phyloP scores from a whole-genome alignment of 2,888 invertebrate genomes.

The Drosophila mercatorum region DNA sequence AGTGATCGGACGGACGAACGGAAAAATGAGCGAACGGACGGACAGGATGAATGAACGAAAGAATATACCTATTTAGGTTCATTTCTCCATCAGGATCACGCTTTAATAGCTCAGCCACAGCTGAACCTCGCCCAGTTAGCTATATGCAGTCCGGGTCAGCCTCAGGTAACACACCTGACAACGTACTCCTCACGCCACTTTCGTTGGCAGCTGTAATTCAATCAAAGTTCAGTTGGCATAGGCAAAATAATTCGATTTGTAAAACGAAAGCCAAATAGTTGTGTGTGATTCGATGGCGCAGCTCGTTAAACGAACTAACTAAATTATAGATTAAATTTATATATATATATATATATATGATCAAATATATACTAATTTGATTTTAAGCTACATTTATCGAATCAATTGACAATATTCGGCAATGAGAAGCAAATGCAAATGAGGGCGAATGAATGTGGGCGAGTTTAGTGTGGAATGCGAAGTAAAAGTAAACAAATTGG shows the following conservation, averaged over 20 bases:
- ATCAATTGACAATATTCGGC: slow-evolving; percentile 7
- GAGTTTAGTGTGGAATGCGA: slow-evolving; percentile 12
- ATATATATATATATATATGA: not conserved
- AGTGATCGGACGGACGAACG: too few relatives aligned
- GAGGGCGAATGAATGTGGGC: slow-evolving; percentile 11
- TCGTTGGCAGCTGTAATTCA: not conserved
- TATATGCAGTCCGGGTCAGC: too few relatives aligned
- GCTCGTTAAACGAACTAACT: not conserved
- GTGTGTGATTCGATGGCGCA: not conserved
- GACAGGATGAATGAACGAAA: not conserved
- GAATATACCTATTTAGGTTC: not conserved
- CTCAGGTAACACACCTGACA: not conserved
- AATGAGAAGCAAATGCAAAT: not conserved
- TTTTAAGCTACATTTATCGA: slow-evolving; percentile 21
- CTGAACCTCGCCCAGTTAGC: not conserved
- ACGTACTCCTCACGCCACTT: not conserved
- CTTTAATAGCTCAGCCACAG: not conserved
- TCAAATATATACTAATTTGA: not conserved
- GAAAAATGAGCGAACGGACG: not conserved
- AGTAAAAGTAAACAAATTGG: slow-evolving; percentile 33
- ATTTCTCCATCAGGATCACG: too few relatives aligned
- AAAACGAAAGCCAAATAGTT: not conserved
- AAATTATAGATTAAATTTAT: slow-evolving; percentile 6
- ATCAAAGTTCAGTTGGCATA: not conserved
- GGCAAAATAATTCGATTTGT: not conserved